These are phyloP conservation scores for Pachyseris speciosa DNA, from an alignment of 64 coral and sea anemone genomes.

Conservation along the genomic window DNA sequence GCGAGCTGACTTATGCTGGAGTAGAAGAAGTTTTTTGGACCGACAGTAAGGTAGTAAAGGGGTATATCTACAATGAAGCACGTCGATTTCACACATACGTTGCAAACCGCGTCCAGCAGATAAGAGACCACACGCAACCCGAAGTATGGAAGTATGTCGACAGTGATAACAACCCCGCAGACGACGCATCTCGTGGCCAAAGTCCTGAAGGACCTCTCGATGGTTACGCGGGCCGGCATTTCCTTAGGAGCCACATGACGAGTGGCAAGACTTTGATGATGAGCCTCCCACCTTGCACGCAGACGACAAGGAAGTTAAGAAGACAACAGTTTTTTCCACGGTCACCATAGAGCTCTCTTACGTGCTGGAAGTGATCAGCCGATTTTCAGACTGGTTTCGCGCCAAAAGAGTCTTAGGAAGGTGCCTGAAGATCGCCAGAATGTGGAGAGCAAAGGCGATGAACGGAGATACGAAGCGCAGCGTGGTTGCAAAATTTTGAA, in stretches of 20 bases:
- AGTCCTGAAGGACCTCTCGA: neutral
- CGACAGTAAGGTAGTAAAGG: neutral
- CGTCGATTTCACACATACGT: neutral
- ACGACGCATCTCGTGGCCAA: constrained; percentile 20
- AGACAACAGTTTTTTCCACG: neutral
- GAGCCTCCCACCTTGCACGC: neutral
- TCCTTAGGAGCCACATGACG: neutral
- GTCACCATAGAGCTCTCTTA: too few relatives aligned
- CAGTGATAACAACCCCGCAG: constrained; percentile 3
- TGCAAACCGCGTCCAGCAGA: neutral
- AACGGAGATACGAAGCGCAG: neutral
- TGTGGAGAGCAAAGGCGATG: neutral
- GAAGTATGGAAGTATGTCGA: constrained; percentile 14
- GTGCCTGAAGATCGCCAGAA: too few relatives aligned
- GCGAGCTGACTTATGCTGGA: neutral
- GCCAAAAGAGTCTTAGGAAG: too few relatives aligned
- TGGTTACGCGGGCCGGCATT: neutral
- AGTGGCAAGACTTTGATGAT: too few relatives aligned
- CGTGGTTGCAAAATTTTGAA: neutral
- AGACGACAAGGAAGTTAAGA: neutral
- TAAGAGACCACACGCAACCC: neutral
- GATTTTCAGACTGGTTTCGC: too few relatives aligned
- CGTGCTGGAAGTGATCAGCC: too few relatives aligned
- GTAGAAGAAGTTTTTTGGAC: neutral
- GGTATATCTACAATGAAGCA: neutral